These are phyloP conservation scores for Artemia sp. DNA, from an alignment of 2,888 invertebrate genomes.

Conservation along the genomic window DNA sequence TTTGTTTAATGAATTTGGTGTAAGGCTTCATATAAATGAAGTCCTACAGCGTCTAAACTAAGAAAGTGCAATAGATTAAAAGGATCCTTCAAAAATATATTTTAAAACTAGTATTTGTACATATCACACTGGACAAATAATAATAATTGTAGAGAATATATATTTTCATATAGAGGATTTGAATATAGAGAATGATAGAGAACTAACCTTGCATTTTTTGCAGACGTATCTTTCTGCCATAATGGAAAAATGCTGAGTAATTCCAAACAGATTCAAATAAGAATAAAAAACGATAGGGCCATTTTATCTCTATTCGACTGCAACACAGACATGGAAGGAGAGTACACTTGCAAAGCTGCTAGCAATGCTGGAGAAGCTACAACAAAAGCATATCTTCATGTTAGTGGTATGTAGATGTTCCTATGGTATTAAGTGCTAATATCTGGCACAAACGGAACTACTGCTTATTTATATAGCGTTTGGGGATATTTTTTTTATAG, in stretches of 20 bases:
- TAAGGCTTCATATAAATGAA: too few relatives aligned
- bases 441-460: too few relatives aligned
- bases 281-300: conserved; percentile 51
- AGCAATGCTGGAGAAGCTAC: conserved; percentile 66
- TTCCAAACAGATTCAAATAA: conserved; percentile 51
- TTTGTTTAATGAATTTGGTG: conserved; percentile 2
- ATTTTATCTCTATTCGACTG: conserved; percentile 49
- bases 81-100: background rate
- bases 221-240: conserved; percentile 72
- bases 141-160: too few relatives aligned
- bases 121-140: too few relatives aligned
- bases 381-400: conserved; percentile 57
- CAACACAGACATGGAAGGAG: conserved; percentile 48
- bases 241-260: conserved; percentile 59
- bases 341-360: conserved; percentile 63
- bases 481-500: too few relatives aligned
- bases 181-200: background rate
- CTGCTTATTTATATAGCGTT: too few relatives aligned
- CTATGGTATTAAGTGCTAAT: too few relatives aligned
- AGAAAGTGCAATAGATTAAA: conserved; percentile 16
- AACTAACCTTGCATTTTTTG: background rate
- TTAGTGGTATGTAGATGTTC: conserved; percentile 36
- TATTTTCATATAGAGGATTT: too few relatives aligned
- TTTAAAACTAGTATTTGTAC: too few relatives aligned
- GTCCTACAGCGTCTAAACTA: background rate